These are phyloP conservation scores for Melanostoma mellinum DNA, from an alignment of 2,888 invertebrate species.

Conservation along the genomic window DNA sequence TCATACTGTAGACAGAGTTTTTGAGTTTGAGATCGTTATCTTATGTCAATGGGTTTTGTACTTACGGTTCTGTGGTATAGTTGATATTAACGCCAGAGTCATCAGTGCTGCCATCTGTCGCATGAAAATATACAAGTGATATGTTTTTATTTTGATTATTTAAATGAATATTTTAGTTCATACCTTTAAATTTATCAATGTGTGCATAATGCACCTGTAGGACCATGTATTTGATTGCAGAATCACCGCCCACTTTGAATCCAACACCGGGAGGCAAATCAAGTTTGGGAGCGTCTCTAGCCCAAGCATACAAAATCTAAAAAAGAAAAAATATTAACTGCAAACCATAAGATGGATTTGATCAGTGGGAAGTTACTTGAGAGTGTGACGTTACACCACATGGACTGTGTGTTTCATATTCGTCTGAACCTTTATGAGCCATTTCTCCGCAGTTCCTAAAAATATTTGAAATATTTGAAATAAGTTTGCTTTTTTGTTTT, in stretches of 20 bases:
- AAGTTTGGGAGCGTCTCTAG: slow-evolving; percentile 92
- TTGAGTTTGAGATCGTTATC: background rate
- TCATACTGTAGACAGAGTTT: slow-evolving; percentile 84
- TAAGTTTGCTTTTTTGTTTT: slow-evolving; percentile 3
- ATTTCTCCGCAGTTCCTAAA: slow-evolving; percentile 97
- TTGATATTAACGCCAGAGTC: slow-evolving; percentile 92
- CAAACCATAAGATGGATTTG: too few relatives aligned
- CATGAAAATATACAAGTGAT: background rate
- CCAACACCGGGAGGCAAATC: slow-evolving; percentile 93
- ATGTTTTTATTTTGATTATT: background rate
- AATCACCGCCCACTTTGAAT: slow-evolving; percentile 93
- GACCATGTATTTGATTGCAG: slow-evolving; percentile 93
- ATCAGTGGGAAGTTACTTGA: slow-evolving; percentile 75
- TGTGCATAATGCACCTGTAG: slow-evolving; percentile 95
- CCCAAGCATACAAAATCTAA: slow-evolving; percentile 97
- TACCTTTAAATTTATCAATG: slow-evolving; percentile 85
- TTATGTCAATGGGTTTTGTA: slow-evolving; percentile 68
- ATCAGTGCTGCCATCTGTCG: slow-evolving; percentile 88
- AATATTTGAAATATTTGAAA: slow-evolving; percentile 6
- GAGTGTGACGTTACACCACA: slow-evolving; percentile 88
- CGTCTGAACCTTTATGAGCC: slow-evolving; percentile 84
- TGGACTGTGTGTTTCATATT: slow-evolving; percentile 86
- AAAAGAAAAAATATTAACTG: slow-evolving; percentile 43
- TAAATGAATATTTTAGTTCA: background rate
- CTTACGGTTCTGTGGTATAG: slow-evolving; percentile 89